phyloP scores from a whole-genome alignment of 2,888 invertebrate species.

The Cylindroiulus punctatus region DNA sequence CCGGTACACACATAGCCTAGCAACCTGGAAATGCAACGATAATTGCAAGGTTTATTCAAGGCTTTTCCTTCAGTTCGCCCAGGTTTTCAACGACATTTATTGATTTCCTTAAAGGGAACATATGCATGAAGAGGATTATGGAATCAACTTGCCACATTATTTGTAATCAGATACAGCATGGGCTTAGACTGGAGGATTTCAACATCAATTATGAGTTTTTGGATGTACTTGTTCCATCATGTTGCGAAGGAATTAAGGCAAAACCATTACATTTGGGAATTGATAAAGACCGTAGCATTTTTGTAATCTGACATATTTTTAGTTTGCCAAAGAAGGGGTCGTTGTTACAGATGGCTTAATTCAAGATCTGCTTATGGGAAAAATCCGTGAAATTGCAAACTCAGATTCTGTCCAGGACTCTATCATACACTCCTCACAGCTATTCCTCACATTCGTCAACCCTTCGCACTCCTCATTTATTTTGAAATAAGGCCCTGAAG shows the following conservation, averaged over 20 bases:
- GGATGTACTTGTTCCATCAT: not conserved
- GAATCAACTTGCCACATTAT: not conserved
- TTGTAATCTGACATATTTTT: too few species aligned
- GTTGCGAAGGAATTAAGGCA: not conserved
- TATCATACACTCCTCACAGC: too few species aligned
- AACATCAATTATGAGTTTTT: not conserved
- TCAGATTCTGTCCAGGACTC: too few species aligned
- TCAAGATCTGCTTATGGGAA: too few species aligned
- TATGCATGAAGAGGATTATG: not conserved
- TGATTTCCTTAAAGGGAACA: conserved; percentile 29
- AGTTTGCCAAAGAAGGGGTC: not conserved
- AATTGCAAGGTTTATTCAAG: conserved; percentile 10
- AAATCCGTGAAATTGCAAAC: too few species aligned
- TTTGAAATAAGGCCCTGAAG: too few species aligned
- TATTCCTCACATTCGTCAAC: too few species aligned
- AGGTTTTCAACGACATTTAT: conserved; percentile 13
- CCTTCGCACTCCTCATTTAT: too few species aligned
- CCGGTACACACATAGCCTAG: too few species aligned
- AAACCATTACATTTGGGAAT: not conserved
- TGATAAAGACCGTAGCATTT: not conserved
- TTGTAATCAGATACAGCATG: not conserved
- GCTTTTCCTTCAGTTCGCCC: not conserved
- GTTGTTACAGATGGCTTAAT: not conserved
- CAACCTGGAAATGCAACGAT: not conserved
- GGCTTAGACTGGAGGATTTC: not conserved